Evolutionary conservation across 1,140 invertebrate species (phyloP), one percentile per base, ranked within the genome.

Genomic region (Colletes latitarsis): DNA sequence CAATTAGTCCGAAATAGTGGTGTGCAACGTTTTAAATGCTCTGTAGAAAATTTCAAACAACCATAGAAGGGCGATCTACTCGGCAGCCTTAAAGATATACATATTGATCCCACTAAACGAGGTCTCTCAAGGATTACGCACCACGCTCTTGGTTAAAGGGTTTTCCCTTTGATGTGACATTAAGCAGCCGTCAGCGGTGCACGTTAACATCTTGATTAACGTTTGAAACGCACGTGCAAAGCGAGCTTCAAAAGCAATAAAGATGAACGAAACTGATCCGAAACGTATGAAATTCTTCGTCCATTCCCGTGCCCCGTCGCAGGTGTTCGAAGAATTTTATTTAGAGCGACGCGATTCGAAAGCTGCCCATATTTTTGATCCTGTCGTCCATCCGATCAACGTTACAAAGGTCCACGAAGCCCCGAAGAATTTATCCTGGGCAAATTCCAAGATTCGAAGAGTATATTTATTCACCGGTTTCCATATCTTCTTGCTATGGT

Each of bases 81-180:
- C 21, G 6, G 14, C 53, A 1, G 0, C 57, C 12, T n/a, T 21
- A 14, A n/a, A 68, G 57, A 58, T 6, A 17, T 52, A 39, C 52
- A n/a, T 58, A 46, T 43, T 41, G 17, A 76, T 58, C 15, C 17
- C 19, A 39, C 3, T 64, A 43, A 64, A 39, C 39, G 69, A 46
- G 39, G 19, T 46, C 64, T 55, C 19, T 14, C 19, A 49, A 21
- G 68, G 58, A 78, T 78, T 72, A 71, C 41, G 53, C 30, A 9
- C 49, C 14, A 30, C 30, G 30, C 30, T 30, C 30, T 30, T 30
- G 30, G 30, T 10, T 9, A 46, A 67, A 55, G 43, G 71, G 41
- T 17, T 60, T 75, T 52, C 53, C 46, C 77, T 80, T 80, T 80
- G 77, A 80, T 80, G 77, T 75, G 63, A 52, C 63, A 19, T 57